Evolutionary conservation across 2,888 invertebrate species (phyloP).

Genomic region (Spicauda simplicius): DNA sequence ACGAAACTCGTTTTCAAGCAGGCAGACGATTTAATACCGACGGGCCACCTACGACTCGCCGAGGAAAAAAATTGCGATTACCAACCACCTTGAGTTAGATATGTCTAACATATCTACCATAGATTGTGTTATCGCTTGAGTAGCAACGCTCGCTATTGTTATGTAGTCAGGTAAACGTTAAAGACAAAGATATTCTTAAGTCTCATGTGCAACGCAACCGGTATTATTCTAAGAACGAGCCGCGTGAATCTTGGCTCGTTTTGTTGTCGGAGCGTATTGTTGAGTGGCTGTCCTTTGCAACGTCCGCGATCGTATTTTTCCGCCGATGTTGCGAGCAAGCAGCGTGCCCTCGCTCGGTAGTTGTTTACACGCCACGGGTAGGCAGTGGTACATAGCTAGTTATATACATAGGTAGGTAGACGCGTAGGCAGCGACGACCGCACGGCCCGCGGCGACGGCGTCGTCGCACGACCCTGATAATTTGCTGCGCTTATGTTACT

Average conservation of each 20-base stretch:
- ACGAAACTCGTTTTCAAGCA: conserved; percentile 79
- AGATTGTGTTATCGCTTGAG: conserved; percentile 37
- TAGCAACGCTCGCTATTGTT: conserved; percentile 27
- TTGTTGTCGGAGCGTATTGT: conserved; percentile 51
- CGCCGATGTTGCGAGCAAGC: conserved; percentile 57
- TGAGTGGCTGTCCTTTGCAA: conserved; percentile 63
- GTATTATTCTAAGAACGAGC: conserved; percentile 57
- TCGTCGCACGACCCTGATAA: conserved; percentile 80
- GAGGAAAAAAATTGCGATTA: conserved; percentile 33
- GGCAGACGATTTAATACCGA: conserved; percentile 67
- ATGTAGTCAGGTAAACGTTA: conserved; percentile 27
- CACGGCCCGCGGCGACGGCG: conserved; percentile 67
- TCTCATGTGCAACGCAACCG: conserved; percentile 27
- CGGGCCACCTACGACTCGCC: conserved; percentile 57
- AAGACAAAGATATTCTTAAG: conserved; percentile 35
- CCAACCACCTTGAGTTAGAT: conserved; percentile 35
- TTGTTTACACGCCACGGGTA: conserved; percentile 59
- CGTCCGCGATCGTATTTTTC: conserved; percentile 72
- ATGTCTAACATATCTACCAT: conserved; percentile 22
- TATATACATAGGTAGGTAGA: conserved; percentile 57
- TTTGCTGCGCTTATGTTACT: conserved; percentile 83
- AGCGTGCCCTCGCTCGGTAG: conserved; percentile 54
- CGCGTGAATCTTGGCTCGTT: conserved; percentile 56
- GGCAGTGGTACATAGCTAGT: conserved; percentile 48
- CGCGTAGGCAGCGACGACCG: conserved; percentile 72